Evolutionary conservation across 2,797 vertebrate genomes (phyloP).

Genomic region (Pantherophis vulpinus): DNA sequence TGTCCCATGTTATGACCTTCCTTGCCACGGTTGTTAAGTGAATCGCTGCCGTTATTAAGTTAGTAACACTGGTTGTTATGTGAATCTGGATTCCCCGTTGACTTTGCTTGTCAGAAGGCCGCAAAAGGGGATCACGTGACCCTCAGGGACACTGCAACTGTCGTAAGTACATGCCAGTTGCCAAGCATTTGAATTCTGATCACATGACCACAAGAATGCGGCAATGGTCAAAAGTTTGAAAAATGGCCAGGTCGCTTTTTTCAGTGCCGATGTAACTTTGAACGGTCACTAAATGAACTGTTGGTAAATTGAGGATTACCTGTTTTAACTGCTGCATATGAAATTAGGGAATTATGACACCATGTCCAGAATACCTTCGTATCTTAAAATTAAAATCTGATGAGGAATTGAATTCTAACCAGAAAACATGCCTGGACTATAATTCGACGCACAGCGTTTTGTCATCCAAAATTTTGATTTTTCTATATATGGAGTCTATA

Average conservation of each 20-base stretch:
- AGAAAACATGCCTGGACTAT: not conserved
- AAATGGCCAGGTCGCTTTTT: not conserved
- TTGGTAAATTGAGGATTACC: not conserved
- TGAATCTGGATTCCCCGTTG: no score
- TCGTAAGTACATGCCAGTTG: no score
- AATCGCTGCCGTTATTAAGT: not conserved
- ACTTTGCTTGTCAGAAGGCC: not conserved
- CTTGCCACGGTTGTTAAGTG: not conserved
- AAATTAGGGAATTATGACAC: not conserved
- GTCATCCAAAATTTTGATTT: not conserved
- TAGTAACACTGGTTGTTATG: not conserved
- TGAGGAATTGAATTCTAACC: not conserved
- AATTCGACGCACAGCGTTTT: not conserved
- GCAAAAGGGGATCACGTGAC: no score
- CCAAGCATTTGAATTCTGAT: no score
- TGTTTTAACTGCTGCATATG: not conserved
- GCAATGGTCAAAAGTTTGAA: no score
- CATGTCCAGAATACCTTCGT: not conserved
- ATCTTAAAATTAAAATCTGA: not conserved
- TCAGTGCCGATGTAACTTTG: not conserved
- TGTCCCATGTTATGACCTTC: not conserved
- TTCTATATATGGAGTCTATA: not conserved
- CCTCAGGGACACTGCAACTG: no score
- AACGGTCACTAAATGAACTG: no score
- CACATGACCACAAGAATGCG: no score